These are phyloP conservation scores for Protobothrops flavoviridis DNA, from an alignment of 2,113 vertebrate genomes.

Conservation along the genomic window DNA sequence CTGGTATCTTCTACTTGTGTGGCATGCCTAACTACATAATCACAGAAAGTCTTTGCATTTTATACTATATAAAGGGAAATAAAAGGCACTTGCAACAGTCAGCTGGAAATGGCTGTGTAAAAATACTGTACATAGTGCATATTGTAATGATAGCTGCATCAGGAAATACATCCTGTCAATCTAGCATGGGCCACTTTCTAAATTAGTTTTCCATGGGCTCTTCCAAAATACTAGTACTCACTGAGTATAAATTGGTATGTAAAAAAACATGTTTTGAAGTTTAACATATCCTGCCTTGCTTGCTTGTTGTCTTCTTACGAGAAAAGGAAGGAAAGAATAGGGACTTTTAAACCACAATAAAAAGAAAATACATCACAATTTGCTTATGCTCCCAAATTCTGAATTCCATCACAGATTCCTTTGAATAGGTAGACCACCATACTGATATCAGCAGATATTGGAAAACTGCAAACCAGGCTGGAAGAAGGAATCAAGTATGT, in stretches of 20 bases:
- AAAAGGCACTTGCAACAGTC: slow-evolving; percentile 17
- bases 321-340: slow-evolving; percentile 44
- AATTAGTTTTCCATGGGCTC: slow-evolving; percentile 5
- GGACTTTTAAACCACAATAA: slow-evolving; percentile 62
- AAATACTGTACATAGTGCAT: background rate
- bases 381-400: slow-evolving; percentile 70
- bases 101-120: slow-evolving; percentile 21
- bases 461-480: background rate
- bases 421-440: slow-evolving; percentile 61
- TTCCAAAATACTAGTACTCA: slow-evolving; percentile 15
- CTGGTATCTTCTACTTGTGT: slow-evolving; percentile 79
- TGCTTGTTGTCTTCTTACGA: slow-evolving; percentile 49
- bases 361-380: slow-evolving; percentile 60
- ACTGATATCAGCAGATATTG: slow-evolving; percentile 61
- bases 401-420: slow-evolving; percentile 68
- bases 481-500: background rate
- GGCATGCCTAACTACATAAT: slow-evolving; percentile 61
- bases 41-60: slow-evolving; percentile 39
- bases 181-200: background rate
- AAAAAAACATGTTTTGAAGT: slow-evolving; percentile 6
- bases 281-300: background rate
- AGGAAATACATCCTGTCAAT: slow-evolving; percentile 8
- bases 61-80: slow-evolving; percentile 17
- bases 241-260: background rate
- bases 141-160: background rate